Evolutionary conservation across 2,888 invertebrate genomes (phyloP).

Genomic region (Clostera curtula): DNA sequence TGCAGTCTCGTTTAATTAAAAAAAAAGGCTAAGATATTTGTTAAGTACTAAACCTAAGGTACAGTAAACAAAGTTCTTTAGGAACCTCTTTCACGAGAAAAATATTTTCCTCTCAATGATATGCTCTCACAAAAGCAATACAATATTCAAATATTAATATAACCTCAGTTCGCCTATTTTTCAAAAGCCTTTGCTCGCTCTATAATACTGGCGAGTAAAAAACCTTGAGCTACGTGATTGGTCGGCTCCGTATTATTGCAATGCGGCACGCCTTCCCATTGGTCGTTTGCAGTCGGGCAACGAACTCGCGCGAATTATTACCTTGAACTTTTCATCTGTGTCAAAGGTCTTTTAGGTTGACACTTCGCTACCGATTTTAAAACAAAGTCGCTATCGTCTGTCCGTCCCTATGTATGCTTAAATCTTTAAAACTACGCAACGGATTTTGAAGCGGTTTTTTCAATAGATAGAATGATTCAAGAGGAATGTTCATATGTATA

Average conservation of each 20-base stretch:
- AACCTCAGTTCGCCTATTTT: slow-evolving; percentile 20
- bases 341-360: slow-evolving; percentile 15
- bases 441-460: too few species aligned
- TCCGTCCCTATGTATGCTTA: too few species aligned
- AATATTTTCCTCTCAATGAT: not conserved
- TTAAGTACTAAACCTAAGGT: too few species aligned
- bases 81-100: too few species aligned
- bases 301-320: slow-evolving; percentile 27
- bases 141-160: slow-evolving; percentile 19
- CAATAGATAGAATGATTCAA: too few species aligned
- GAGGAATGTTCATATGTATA: too few species aligned
- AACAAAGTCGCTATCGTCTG: not conserved
- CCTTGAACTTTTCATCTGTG: slow-evolving; percentile 35
- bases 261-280: slow-evolving; percentile 25
- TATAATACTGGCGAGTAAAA: slow-evolving; percentile 23
- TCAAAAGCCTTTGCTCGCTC: slow-evolving; percentile 20
- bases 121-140: slow-evolving; percentile 8
- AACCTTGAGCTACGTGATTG: slow-evolving; percentile 25
- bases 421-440: too few species aligned
- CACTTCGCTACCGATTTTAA: not conserved
- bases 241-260: slow-evolving; percentile 19
- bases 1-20: too few species aligned
- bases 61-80: too few species aligned
- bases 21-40: too few species aligned
- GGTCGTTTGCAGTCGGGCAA: slow-evolving; percentile 27